phyloP scores from a whole-genome alignment of 2,888 invertebrate genomes.

The Automeris io region DNA sequence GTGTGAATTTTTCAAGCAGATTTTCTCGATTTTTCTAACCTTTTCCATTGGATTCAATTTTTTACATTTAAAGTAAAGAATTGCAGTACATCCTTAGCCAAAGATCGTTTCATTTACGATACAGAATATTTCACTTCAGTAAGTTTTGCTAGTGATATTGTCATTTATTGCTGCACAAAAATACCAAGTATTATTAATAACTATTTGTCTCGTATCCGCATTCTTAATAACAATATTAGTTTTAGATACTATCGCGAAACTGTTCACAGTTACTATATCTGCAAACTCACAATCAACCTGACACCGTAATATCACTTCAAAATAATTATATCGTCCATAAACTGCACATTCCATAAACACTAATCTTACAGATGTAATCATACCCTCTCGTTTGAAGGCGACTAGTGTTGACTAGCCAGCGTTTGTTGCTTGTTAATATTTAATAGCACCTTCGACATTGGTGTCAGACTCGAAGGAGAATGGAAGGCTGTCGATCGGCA shows the following conservation, averaged over 20 bases:
- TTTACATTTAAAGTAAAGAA: too few relatives aligned
- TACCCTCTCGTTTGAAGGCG: slow-evolving; percentile 17
- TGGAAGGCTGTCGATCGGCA: slow-evolving; percentile 66
- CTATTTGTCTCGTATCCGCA: too few relatives aligned
- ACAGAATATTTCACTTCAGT: too few relatives aligned
- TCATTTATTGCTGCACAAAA: too few relatives aligned
- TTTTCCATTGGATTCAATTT: too few relatives aligned
- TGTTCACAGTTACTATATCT: not conserved
- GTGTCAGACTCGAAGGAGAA: slow-evolving; percentile 52
- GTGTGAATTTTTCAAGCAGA: too few relatives aligned
- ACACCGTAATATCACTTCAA: slow-evolving; percentile 13
- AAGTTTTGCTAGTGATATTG: too few relatives aligned
- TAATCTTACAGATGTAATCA: slow-evolving; percentile 17
- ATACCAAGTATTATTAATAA: too few relatives aligned
- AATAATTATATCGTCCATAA: slow-evolving; percentile 18
- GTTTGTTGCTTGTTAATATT: slow-evolving; percentile 47
- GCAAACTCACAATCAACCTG: not conserved
- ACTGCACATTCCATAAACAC: slow-evolving; percentile 4
- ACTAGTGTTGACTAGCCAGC: slow-evolving; percentile 28
- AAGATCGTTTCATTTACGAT: slow-evolving; percentile 42
- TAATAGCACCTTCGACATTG: slow-evolving; percentile 62
- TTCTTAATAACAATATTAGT: too few relatives aligned
- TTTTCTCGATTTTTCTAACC: too few relatives aligned
- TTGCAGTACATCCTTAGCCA: too few relatives aligned
- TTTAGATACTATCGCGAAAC: too few relatives aligned